Evolutionary conservation across 1,140 invertebrate species (phyloP), one percentile per base, ranked within the genome.

Genomic region (Cheumatopsyche charites): DNA sequence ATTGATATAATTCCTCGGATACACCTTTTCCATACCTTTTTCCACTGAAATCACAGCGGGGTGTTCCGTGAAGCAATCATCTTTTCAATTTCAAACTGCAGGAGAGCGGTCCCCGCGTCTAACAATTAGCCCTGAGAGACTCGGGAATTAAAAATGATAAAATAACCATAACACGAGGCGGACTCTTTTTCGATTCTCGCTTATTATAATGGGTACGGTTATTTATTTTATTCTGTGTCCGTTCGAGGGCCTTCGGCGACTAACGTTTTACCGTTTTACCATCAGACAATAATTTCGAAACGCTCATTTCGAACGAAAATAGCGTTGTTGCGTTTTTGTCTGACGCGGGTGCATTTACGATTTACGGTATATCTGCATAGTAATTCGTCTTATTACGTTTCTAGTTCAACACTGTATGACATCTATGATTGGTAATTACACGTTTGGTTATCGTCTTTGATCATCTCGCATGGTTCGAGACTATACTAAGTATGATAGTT

Each of bases 11-110:
- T 36, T 36, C 29, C 29, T 36, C 29, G 29, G 3, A 36, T 9
- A 36, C 29, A 36, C 29, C 29, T 36, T 36, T 36, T 36, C 3
- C 9, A 9, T 36, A 3, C 29, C 9, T 36, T 36, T 36, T n/a
- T n/a, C n/a, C n/a, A 36, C 29, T 36, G 3, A 9, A 36, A 36
- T 66, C 63, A 21, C 63, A 68, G 66, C 66, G 26, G 66, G 66
- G 17, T 26, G 13, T 58, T 68, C 55, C 45, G 66, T 68, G 55
- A 68, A 68, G 42, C 49, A 68, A 68, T 68, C 49, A 68, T 68
- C 47, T 68, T 68, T 68, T 68, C 66, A 68, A 68, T 68, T 68
- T 68, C 49, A 47, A 15, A 3, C 21, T 19, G 19, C n/a, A 42
- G 43, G 43, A 67, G 17, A 47, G 43, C 63, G 9, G 42, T n/a